Conservation (phyloP, 2,888 invertebrate species). For the Craniophora ligustri region DNA sequence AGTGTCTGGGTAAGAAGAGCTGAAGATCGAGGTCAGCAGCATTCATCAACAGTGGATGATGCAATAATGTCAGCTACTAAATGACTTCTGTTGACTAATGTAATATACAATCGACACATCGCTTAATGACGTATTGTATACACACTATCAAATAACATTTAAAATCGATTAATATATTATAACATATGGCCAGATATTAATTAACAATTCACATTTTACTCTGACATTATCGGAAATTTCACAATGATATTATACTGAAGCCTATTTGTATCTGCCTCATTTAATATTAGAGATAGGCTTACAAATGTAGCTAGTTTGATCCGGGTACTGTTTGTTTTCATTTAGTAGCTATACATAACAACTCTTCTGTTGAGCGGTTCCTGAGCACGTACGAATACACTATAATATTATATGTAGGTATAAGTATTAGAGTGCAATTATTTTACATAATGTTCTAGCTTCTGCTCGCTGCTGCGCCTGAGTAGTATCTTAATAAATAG, state of each 20-base stretch:
- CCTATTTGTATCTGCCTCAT: conserved; percentile 42
- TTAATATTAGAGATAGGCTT: conserved; percentile 45
- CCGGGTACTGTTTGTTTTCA: conserved; percentile 32
- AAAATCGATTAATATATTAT: conserved; percentile 34
- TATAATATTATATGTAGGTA: neutral
- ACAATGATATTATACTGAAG: conserved; percentile 34
- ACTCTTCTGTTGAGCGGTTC: conserved; percentile 13
- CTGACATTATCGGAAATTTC: conserved; percentile 21
- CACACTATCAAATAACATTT: conserved; percentile 29
- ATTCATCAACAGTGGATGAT: no score
- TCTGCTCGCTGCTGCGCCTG: no score
- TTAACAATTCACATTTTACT: conserved; percentile 33
- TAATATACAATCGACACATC: conserved; percentile 5
- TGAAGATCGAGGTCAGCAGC: no score
- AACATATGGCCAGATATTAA: conserved; percentile 35
- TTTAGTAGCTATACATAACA: conserved; percentile 29
- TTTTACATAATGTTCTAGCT: no score
- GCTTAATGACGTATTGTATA: conserved; percentile 13
- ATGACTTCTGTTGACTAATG: neutral
- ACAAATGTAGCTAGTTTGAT: conserved; percentile 19
- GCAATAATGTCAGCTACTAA: no score
- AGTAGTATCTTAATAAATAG: no score
- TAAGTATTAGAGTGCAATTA: no score
- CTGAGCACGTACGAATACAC: conserved; percentile 27
- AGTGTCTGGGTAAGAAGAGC: no score